phyloP scores from a whole-genome alignment of 2,797 vertebrate species.

The Oreortyx pictus region DNA sequence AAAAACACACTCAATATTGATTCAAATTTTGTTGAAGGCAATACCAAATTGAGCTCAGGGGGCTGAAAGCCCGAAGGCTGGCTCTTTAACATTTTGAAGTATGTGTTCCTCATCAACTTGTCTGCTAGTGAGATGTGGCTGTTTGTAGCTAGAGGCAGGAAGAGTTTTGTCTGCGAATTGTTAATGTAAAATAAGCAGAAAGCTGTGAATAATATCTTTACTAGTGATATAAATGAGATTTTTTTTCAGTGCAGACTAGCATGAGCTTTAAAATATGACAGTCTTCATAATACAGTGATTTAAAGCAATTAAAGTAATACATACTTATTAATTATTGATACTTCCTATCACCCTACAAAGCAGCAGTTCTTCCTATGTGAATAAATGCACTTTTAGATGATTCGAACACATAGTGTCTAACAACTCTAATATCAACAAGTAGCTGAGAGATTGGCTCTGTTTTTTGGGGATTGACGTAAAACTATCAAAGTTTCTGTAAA shows the following conservation, averaged over 20 bases:
- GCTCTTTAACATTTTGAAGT: not conserved
- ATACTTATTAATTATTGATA: conserved; percentile 41
- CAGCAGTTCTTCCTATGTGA: not conserved
- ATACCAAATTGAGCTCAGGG: not conserved
- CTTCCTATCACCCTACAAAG: not conserved
- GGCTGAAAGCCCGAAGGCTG: not conserved
- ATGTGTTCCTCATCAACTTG: not conserved
- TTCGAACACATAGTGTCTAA: not conserved
- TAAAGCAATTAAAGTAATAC: not conserved
- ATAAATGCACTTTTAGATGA: not conserved
- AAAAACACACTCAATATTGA: not conserved
- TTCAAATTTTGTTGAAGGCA: not conserved
- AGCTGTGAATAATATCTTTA: not conserved
- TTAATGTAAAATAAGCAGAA: not conserved
- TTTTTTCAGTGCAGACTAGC: not conserved
- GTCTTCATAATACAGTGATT: not conserved
- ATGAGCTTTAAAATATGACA: not conserved
- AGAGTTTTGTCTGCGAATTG: not conserved
- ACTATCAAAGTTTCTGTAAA: conserved; percentile 22
- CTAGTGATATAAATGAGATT: not conserved
- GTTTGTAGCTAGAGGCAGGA: not conserved
- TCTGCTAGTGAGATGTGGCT: not conserved
- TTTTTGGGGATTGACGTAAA: conserved; percentile 23
- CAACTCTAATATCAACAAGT: not conserved
- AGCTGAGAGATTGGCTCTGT: not conserved